phyloP scores from a whole-genome alignment of 2,888 invertebrate species.

The Danaus chrysippus region DNA sequence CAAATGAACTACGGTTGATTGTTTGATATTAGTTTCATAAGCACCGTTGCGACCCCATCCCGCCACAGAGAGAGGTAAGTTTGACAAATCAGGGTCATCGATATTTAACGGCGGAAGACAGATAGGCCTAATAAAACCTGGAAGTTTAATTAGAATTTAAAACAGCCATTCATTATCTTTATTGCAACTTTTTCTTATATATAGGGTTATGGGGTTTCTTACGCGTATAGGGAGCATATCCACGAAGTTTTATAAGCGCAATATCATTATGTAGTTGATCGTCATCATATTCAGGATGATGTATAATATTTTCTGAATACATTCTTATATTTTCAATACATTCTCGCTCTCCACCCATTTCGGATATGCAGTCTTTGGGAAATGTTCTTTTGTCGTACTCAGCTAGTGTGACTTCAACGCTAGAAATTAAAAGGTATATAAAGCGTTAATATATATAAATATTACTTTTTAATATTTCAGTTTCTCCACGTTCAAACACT shows the following conservation, averaged over 20 bases:
- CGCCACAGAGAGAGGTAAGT: constrained; percentile 58
- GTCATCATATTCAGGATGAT: constrained; percentile 57
- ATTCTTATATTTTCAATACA: constrained; percentile 60
- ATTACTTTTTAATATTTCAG: background rate
- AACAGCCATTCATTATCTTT: background rate
- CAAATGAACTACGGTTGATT: constrained; percentile 61
- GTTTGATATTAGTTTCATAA: constrained; percentile 57
- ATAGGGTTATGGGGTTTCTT: constrained; percentile 23
- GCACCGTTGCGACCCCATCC: constrained; percentile 68
- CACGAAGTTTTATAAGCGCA: constrained; percentile 54
- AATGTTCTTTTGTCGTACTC: constrained; percentile 68
- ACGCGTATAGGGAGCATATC: constrained; percentile 61
- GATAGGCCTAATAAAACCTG: constrained; percentile 67
- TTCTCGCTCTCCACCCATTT: constrained; percentile 43
- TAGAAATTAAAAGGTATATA: constrained; percentile 37
- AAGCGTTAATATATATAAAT: too few species aligned
- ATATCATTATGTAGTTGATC: constrained; percentile 58
- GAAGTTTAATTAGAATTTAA: constrained; percentile 30
- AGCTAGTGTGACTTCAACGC: constrained; percentile 56
- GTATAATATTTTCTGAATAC: constrained; percentile 46
- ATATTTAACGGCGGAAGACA: constrained; percentile 63
- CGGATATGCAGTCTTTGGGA: constrained; percentile 58
- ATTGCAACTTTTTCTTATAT: background rate
- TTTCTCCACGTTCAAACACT: background rate
- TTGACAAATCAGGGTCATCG: constrained; percentile 52